Evolutionary conservation across 2,797 vertebrate genomes (phyloP).

Genomic region (Tangara arthus): DNA sequence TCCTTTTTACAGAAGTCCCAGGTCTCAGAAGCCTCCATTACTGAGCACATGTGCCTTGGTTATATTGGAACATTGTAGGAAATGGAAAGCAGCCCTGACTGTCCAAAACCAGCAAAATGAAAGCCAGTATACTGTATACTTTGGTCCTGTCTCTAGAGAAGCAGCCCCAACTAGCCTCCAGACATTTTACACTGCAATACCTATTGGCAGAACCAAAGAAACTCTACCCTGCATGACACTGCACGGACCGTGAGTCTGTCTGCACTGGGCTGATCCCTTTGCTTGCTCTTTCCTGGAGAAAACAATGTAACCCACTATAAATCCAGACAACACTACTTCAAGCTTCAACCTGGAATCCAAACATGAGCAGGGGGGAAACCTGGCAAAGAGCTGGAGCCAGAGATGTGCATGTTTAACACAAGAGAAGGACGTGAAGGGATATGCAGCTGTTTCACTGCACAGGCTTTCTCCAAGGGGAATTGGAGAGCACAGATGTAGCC

Average conservation of each 20-base stretch:
- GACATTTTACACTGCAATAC: conserved; percentile 23
- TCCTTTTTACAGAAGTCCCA: conserved; percentile 33
- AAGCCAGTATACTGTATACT: conserved; percentile 39
- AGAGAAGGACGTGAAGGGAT: background rate
- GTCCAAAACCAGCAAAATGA: conserved; percentile 51
- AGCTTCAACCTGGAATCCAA: background rate
- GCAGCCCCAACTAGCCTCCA: background rate
- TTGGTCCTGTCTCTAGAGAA: conserved; percentile 36
- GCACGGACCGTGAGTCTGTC: background rate
- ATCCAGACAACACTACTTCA: background rate
- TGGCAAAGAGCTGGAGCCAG: background rate
- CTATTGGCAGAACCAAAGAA: conserved; percentile 38
- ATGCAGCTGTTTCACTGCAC: background rate
- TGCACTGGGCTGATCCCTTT: background rate
- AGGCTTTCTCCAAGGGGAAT: background rate
- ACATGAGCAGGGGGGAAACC: background rate
- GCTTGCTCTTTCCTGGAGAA: background rate
- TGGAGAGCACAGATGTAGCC: background rate
- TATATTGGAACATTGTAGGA: conserved; percentile 42
- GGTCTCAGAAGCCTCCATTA: conserved; percentile 39
- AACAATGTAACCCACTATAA: background rate
- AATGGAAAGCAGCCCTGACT: conserved; percentile 34
- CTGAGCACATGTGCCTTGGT: background rate
- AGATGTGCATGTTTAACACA: conserved; percentile 9
- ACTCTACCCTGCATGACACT: background rate